A percentile compares a stretch with the other conserved stretches of the same genome.
Evolutionary conservation across 1,140 invertebrate species (phyloP).

Genomic region (Drosophila persimilis): DNA sequence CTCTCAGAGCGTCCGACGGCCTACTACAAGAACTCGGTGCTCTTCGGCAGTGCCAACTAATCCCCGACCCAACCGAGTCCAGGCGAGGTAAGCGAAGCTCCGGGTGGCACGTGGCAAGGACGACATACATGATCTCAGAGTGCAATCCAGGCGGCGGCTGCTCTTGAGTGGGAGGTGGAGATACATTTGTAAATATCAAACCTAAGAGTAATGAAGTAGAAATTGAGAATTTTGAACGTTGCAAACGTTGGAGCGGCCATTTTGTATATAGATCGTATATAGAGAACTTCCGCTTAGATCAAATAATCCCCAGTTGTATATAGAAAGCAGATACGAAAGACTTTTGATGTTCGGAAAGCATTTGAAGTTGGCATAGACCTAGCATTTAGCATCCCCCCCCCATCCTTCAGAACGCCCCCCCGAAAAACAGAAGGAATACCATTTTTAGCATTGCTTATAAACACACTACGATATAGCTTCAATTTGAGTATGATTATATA

Average conservation of each 20-base stretch:
- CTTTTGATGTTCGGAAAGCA: conserved; percentile 35
- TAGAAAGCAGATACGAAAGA: conserved; percentile 56
- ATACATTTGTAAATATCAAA: conserved; percentile 28
- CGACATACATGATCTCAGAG: conserved; percentile 78
- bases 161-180: conserved; percentile 20
- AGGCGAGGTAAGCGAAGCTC: conserved; percentile 19
- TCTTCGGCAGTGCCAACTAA: conserved; percentile 93
- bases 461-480: conserved; percentile 56
- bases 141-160: conserved; percentile 66
- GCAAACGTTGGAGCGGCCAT: conserved; percentile 55
- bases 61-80: background rate
- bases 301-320: conserved; percentile 41
- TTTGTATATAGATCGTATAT: conserved; percentile 48
- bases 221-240: conserved; percentile 39
- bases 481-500: conserved; percentile 35
- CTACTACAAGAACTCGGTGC: conserved; percentile 93
- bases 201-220: conserved; percentile 3
- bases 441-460: conserved; percentile 69
- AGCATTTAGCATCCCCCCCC: conserved; percentile 57
- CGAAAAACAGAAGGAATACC: conserved; percentile 12
- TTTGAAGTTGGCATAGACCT: conserved; percentile 41
- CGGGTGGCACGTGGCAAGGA: conserved; percentile 37
- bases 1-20: conserved; percentile 89
- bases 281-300: conserved; percentile 51
- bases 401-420: no score